Evolutionary conservation across 2,888 invertebrate genomes (phyloP), one percentile per base, ranked within the genome.

Genomic region (Caenorhabditis parvicauda): DNA sequence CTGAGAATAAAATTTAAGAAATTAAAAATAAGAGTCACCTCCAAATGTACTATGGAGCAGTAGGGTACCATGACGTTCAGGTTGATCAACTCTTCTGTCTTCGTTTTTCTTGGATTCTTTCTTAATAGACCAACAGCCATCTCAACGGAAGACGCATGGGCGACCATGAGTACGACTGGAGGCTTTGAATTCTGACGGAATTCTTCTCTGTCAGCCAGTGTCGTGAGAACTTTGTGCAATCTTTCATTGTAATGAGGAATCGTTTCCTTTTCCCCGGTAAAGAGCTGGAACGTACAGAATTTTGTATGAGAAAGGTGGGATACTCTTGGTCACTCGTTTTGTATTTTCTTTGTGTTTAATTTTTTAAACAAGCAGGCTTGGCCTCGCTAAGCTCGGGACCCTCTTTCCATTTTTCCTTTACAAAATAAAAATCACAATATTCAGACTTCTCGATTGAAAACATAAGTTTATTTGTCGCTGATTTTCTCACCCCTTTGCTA

Each of bases 91-190:
- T 72, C 68, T 19, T 41, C 25, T 1, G 47, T 50, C 3, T 47
- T 55, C 1, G 64, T 62, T 24, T 44, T 44, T 21, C 72, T 51
- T n/a, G 64, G 61, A 37, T 47, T 43, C 12, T 60, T 59, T 27
- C 67, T 46, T 39, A 72, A 43, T 32, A 61, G 46, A 14, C 74
- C 74, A 2, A 68, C 72, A 2, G 70, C 72, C 60, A 76, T 63
- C 54, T 76, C 75, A n/a, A 76, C 74, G 2, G 74, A 74, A 22
- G 74, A 74, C 12, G 75, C 74, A 42, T 76, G 75, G 9, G 65
- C 75, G 6, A 70, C 70, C 2, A 70, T 50, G 25, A 70, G 48
- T 29, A 70, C 64, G 14, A 47, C 55, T 17, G 60, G 27, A 28
- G 59, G 43, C 22, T 42, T 48, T 14, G 44, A 44, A 6, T 6